Evolutionary conservation across 2,797 vertebrate genomes (phyloP).

Genomic region (Thunnus albacares): DNA sequence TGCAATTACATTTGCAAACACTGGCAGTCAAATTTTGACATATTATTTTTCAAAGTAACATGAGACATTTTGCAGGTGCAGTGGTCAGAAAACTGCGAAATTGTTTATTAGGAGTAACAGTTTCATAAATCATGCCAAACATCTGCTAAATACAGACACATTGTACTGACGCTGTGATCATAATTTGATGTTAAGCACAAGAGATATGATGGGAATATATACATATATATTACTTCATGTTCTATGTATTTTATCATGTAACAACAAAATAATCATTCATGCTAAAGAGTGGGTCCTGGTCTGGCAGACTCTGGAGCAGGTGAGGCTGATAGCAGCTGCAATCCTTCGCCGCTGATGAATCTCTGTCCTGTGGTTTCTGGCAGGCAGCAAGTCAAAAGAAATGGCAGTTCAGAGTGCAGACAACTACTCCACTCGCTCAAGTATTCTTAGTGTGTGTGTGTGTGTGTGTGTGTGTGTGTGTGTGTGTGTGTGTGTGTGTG

Average conservation of each 20-base stretch:
- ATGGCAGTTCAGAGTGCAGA: slow-evolving; percentile 45
- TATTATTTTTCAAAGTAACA: slow-evolving; percentile 1
- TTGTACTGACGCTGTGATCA: no score
- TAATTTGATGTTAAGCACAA: not conserved
- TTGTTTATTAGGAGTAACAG: not conserved
- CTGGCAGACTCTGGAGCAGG: not conserved
- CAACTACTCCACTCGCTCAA: slow-evolving; percentile 40
- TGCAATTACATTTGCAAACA: not conserved
- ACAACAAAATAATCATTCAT: not conserved
- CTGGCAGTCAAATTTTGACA: slow-evolving; percentile 2
- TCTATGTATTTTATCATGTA: not conserved
- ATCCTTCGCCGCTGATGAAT: slow-evolving; percentile 10
- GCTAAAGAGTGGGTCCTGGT: not conserved
- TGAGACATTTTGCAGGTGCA: not conserved
- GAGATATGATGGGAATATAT: not conserved
- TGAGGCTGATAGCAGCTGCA: slow-evolving; percentile 8
- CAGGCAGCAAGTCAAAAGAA: slow-evolving; percentile 30
- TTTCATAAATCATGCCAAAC: not conserved
- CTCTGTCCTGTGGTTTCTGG: slow-evolving; percentile 37
- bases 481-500: slow-evolving; percentile 23
- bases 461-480: slow-evolving; percentile 11
- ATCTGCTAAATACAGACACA: not conserved
- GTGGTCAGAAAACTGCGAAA: not conserved
- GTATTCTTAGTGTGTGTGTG: slow-evolving; percentile 32
- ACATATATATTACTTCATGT: no score